Evolutionary conservation across 2,888 invertebrate genomes (phyloP).

Genomic region (Apotomis capreana): DNA sequence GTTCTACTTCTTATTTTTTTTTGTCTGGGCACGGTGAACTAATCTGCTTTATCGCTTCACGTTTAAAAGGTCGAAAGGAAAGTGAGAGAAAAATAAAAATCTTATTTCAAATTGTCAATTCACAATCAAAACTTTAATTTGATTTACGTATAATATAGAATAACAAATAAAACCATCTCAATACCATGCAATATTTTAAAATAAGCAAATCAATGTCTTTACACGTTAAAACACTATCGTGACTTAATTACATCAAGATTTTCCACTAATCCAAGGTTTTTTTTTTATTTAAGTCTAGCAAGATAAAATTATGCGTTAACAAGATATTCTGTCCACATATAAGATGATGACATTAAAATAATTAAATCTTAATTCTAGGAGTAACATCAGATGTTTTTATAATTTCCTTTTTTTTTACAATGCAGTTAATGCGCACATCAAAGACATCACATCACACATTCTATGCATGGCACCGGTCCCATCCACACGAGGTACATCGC

Average conservation of each 20-base stretch:
- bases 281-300: constrained; percentile 23
- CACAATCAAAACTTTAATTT: constrained; percentile 43
- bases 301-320: constrained; percentile 30
- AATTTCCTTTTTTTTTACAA: constrained; percentile 28
- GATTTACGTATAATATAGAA: constrained; percentile 50
- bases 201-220: constrained; percentile 48
- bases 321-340: constrained; percentile 26
- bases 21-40: too few relatives aligned
- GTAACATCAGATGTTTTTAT: constrained; percentile 24
- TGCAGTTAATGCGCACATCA: constrained; percentile 29
- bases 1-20: too few relatives aligned
- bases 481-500: constrained; percentile 37
- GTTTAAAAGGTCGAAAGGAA: not conserved
- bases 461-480: constrained; percentile 15
- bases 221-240: constrained; percentile 34
- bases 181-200: constrained; percentile 52
- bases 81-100: constrained; percentile 24
- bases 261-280: constrained; percentile 23
- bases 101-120: constrained; percentile 20
- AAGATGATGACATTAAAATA: constrained; percentile 25
- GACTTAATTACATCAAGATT: constrained; percentile 29
- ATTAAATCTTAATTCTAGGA: constrained; percentile 36
- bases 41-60: too few relatives aligned
- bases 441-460: constrained; percentile 24
- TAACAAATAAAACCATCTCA: constrained; percentile 50